Conservation (phyloP, 2,888 invertebrate genomes). For the Cheilosia impressa region DNA sequence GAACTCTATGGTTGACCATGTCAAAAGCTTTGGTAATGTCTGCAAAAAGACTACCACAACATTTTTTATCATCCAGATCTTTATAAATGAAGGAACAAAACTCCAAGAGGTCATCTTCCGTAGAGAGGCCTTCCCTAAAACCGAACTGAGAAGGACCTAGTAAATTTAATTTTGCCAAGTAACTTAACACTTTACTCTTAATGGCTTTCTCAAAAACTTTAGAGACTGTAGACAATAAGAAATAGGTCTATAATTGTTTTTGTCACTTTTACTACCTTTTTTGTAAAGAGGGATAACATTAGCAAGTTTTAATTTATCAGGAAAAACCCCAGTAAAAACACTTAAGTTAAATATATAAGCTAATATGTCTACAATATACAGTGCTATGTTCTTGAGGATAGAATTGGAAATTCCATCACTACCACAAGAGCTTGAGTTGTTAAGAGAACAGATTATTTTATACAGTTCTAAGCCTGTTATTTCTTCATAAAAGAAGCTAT, state of each 20-base stretch:
- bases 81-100: not conserved
- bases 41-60: not conserved
- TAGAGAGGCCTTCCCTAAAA: not conserved
- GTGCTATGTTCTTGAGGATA: conserved; percentile 1
- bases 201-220: conserved; percentile 20
- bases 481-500: conserved; percentile 16
- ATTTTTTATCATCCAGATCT: not conserved
- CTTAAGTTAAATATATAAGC: conserved; percentile 11
- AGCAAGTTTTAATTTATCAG: conserved; percentile 14
- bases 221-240: conserved; percentile 9
- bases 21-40: not conserved
- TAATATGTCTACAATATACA: conserved; percentile 4
- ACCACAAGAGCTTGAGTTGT: not conserved
- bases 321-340: conserved; percentile 3
- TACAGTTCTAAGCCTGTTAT: conserved; percentile 16
- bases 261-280: conserved; percentile 20
- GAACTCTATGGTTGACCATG: not conserved
- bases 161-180: conserved; percentile 11
- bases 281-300: conserved; percentile 16
- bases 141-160: not conserved
- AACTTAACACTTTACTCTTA: conserved; percentile 1
- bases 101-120: not conserved
- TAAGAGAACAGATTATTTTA: conserved; percentile 20
- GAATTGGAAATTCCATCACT: not conserved
- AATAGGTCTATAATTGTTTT: conserved; percentile 9